Percentiles rank a stretch among this genome's conserved stretches.
These are phyloP conservation scores for Monopis laevigella DNA, from an alignment of 2,888 invertebrate genomes.

Conservation along the genomic window DNA sequence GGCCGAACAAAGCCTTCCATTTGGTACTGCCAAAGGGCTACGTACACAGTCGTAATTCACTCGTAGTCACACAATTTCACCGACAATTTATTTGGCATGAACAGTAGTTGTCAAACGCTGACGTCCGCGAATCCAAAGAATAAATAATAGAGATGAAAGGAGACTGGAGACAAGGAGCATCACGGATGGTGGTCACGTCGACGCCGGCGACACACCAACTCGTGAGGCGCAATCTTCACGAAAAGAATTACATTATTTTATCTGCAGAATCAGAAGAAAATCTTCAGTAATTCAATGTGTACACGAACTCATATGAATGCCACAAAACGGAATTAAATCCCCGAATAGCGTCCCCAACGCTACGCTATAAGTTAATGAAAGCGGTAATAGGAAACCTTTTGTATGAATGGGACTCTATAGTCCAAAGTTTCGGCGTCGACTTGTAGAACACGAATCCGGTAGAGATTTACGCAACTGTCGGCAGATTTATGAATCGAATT, in stretches of 20 bases:
- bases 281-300: constrained; percentile 54
- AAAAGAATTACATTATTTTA: constrained; percentile 63
- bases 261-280: constrained; percentile 46
- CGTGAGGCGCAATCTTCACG: constrained; percentile 53
- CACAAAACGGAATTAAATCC: background rate
- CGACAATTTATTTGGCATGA: constrained; percentile 57
- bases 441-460: constrained; percentile 20
- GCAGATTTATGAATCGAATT: constrained; percentile 31
- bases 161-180: constrained; percentile 45
- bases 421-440: constrained; percentile 2
- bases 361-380: background rate
- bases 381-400: background rate
- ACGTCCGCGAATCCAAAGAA: constrained; percentile 54
- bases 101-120: constrained; percentile 63
- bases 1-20: constrained; percentile 10
- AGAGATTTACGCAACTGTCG: constrained; percentile 24
- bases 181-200: constrained; percentile 58
- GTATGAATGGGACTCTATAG: background rate
- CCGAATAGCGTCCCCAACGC: background rate
- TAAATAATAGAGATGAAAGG: constrained; percentile 58
- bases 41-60: constrained; percentile 55
- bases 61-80: constrained; percentile 49
- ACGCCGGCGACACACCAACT: constrained; percentile 29
- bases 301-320: background rate
- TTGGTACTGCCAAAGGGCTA: constrained; percentile 33